Evolutionary conservation across 2,888 invertebrate species (phyloP).

Genomic region (Eilema depressum): DNA sequence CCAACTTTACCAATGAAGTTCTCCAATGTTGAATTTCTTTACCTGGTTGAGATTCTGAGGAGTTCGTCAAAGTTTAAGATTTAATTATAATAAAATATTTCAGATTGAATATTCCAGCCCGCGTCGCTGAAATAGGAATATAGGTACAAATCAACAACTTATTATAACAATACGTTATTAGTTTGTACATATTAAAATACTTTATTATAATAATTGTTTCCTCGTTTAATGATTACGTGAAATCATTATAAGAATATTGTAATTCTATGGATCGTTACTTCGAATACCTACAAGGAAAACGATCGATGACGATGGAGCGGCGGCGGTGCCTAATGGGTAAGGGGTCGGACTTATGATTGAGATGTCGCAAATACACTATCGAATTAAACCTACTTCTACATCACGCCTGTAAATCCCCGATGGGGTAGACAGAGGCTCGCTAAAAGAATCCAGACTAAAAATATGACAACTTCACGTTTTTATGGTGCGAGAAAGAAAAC

Average conservation of each 20-base stretch:
- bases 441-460: neutral
- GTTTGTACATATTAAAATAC: no score
- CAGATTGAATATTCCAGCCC: no score
- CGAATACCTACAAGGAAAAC: neutral
- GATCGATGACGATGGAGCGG: neutral
- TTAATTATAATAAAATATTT: neutral
- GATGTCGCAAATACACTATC: no score
- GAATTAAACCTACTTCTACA: no score
- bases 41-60: no score
- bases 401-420: no score
- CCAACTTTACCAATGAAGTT: no score
- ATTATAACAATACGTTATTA: no score
- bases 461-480: neutral
- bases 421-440: no score
- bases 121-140: neutral
- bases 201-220: no score
- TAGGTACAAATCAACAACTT: neutral
- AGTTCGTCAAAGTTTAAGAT: neutral
- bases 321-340: neutral
- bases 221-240: neutral
- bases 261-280: neutral
- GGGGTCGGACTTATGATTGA: neutral
- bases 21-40: no score
- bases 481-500: neutral
- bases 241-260: neutral